These are phyloP conservation scores for Carterocephalus palaemon DNA, from an alignment of 2,888 invertebrate species.

Conservation along the genomic window DNA sequence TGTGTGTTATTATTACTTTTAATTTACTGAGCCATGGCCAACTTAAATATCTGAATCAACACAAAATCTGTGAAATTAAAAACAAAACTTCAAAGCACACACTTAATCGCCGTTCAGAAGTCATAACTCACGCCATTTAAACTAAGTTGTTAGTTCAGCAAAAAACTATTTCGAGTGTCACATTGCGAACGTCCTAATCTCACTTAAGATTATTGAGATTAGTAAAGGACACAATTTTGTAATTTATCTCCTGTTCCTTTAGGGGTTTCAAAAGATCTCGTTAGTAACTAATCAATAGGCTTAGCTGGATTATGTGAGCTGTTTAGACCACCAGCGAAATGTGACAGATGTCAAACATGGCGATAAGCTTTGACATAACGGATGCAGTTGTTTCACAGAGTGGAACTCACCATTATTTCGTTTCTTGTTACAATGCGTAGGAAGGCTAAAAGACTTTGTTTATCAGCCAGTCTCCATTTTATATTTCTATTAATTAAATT, in stretches of 20 bases:
- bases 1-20: too few species aligned
- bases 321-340: conserved; percentile 58
- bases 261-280: conserved; percentile 41
- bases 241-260: conserved; percentile 28
- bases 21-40: too few species aligned
- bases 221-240: conserved; percentile 34
- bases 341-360: conserved; percentile 50
- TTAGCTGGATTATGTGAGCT: conserved; percentile 48
- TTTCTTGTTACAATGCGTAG: too few species aligned
- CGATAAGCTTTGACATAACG: conserved; percentile 30
- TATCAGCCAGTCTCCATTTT: too few species aligned
- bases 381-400: too few species aligned
- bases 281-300: conserved; percentile 60
- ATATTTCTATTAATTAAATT: too few species aligned
- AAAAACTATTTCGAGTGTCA: conserved; percentile 28
- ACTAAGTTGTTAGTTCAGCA: background rate
- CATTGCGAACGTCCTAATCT: conserved; percentile 35
- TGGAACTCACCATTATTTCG: too few species aligned
- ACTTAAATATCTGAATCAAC: background rate
- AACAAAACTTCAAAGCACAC: too few species aligned
- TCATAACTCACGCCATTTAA: too few species aligned
- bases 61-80: too few species aligned
- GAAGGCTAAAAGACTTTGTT: too few species aligned
- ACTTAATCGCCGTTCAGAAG: too few species aligned
- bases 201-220: conserved; percentile 36